These are phyloP conservation scores for Anabas testudineus DNA, from an alignment of 2,797 vertebrate genomes.

Conservation along the genomic window DNA sequence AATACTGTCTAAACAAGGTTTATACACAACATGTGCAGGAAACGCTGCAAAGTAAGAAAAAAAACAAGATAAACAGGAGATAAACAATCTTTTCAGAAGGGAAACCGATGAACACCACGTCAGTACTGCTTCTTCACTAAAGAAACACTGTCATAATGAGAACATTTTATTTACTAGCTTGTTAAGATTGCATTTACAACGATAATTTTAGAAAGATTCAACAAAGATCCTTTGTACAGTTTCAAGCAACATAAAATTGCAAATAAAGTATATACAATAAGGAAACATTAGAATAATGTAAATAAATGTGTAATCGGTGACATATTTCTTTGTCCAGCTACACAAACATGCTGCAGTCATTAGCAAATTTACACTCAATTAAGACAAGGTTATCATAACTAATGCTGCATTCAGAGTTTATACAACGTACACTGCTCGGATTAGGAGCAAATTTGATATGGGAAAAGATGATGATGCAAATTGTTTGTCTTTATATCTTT, in stretches of 20 bases:
- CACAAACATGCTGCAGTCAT: constrained; percentile 72
- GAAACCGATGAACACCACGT: constrained; percentile 12
- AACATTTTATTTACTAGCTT: constrained; percentile 86
- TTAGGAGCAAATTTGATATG: constrained; percentile 23
- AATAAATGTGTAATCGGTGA: constrained; percentile 72
- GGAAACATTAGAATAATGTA: constrained; percentile 78
- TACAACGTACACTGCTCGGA: constrained; percentile 26
- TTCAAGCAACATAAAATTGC: constrained; percentile 81
- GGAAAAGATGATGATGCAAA: constrained; percentile 21
- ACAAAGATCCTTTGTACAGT: constrained; percentile 83
- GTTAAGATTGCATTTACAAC: constrained; percentile 83
- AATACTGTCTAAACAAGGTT: too few species aligned
- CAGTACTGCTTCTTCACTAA: neutral
- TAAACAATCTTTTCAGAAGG: neutral
- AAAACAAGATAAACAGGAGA: neutral
- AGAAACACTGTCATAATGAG: constrained; percentile 51
- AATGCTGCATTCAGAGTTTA: constrained; percentile 27
- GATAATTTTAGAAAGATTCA: constrained; percentile 79
- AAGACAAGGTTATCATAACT: constrained; percentile 18
- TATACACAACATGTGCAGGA: neutral
- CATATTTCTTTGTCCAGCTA: constrained; percentile 53
- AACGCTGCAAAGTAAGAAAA: neutral
- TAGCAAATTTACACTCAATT: constrained; percentile 41
- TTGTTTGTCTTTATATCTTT: neutral
- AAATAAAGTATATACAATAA: constrained; percentile 82